These are phyloP conservation scores for Zaprionus obscuricornis DNA, from an alignment of 2,888 invertebrate genomes.

Conservation along the genomic window DNA sequence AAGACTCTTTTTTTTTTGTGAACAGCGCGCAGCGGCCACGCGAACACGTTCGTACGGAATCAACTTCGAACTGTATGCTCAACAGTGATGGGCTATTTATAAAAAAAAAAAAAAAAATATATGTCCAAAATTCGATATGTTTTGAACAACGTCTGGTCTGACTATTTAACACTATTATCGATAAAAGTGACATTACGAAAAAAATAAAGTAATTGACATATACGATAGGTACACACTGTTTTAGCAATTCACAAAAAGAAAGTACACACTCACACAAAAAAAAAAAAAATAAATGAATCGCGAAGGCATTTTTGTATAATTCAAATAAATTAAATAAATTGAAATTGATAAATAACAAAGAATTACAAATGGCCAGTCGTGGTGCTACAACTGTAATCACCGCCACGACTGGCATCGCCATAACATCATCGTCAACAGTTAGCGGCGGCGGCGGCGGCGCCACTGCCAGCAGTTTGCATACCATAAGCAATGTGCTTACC, in stretches of 20 bases:
- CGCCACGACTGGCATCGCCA: constrained; percentile 58
- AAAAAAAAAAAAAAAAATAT: too few species aligned
- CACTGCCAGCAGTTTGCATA: too few species aligned
- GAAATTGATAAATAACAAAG: background rate
- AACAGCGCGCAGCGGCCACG: constrained; percentile 65
- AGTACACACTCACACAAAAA: constrained; percentile 17
- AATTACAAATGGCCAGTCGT: constrained; percentile 63
- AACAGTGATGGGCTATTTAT: constrained; percentile 38
- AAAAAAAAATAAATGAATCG: too few species aligned
- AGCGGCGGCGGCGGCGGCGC: too few species aligned
- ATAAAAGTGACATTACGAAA: too few species aligned
- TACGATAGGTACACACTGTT: constrained; percentile 44
- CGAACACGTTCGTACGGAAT: constrained; percentile 59
- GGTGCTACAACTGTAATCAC: constrained; percentile 55
- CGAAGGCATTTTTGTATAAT: too few species aligned
- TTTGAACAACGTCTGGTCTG: constrained; percentile 4
- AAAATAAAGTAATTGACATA: too few species aligned
- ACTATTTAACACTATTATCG: too few species aligned
- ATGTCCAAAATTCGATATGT: too few species aligned
- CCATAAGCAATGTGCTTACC: constrained; percentile 66
- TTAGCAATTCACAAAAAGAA: constrained; percentile 24
- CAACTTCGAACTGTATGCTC: constrained; percentile 60
- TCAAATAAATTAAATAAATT: background rate
- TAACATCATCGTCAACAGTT: constrained; percentile 17
- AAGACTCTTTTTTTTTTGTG: constrained; percentile 64